These are phyloP conservation scores for Drosophila nigrodunni DNA, from an alignment of 1,140 invertebrate species.

Conservation along the genomic window DNA sequence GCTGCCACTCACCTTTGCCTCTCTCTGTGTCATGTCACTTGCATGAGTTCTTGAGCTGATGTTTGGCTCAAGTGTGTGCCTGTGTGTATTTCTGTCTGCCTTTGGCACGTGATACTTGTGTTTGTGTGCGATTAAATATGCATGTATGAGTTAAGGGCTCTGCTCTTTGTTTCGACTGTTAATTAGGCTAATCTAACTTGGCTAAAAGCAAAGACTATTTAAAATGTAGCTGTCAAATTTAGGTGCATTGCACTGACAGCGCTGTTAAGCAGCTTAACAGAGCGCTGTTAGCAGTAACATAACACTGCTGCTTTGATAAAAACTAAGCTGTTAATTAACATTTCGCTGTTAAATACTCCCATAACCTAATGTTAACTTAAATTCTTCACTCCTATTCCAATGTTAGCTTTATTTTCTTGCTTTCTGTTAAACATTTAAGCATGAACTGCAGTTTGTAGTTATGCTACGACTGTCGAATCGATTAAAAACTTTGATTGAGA, in stretches of 20 bases:
- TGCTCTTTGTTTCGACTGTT: background rate
- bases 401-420: background rate
- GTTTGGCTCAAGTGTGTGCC: background rate
- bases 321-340: too few species aligned
- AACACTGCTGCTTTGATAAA: too few species aligned
- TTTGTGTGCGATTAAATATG: background rate
- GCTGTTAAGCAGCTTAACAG: too few species aligned
- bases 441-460: background rate
- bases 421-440: background rate
- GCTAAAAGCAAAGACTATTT: background rate
- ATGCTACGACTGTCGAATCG: background rate
- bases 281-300: too few species aligned
- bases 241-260: too few species aligned
- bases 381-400: too few species aligned
- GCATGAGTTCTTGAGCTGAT: constrained; percentile 39
- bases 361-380: too few species aligned
- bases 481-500: background rate
- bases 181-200: background rate
- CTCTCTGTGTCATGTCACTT: background rate
- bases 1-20: background rate
- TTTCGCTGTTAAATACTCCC: too few species aligned
- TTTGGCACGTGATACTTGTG: constrained; percentile 22
- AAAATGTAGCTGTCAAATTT: background rate
- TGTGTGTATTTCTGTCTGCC: constrained; percentile 5
- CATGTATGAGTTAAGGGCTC: background rate